These are phyloP conservation scores for Pitta sordida DNA, from an alignment of 2,113 vertebrate species.

Conservation along the genomic window DNA sequence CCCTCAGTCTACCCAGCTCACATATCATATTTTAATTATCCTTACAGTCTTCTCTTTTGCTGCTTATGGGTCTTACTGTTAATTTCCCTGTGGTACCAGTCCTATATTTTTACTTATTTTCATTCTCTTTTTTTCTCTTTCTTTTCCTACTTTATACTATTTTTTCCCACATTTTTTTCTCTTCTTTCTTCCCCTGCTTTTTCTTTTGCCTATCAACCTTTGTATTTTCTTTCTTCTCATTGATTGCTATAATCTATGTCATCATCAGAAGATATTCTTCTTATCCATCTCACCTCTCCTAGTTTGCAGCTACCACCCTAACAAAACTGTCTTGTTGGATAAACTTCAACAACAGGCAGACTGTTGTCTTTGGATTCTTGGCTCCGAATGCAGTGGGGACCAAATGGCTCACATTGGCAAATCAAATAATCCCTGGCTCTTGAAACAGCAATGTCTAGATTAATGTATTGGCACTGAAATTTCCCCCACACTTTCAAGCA, in stretches of 20 bases:
- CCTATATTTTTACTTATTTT: not conserved
- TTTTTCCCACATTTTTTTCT: not conserved
- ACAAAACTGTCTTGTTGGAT: not conserved
- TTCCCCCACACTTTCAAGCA: not conserved
- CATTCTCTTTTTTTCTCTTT: too few species aligned
- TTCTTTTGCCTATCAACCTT: not conserved
- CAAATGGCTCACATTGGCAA: not conserved
- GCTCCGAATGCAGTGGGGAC: not conserved
- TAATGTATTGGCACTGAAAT: not conserved
- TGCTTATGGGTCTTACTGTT: not conserved
- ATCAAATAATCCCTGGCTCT: not conserved
- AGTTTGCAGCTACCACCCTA: not conserved
- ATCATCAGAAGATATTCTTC: not conserved
- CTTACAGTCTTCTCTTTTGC: not conserved
- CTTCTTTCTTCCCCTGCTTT: accelerated
- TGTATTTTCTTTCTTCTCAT: not conserved
- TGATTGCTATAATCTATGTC: accelerated
- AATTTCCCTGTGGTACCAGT: not conserved
- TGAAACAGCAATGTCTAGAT: not conserved
- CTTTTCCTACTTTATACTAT: too few species aligned
- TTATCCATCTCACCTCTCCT: not conserved
- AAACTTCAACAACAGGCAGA: not conserved
- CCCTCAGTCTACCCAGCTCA: not conserved
- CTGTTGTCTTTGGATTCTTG: not conserved
- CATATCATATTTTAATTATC: not conserved